Base-by-base conservation (phyloP, 2,888 invertebrate genomes). In the Troides aeacus region DNA sequence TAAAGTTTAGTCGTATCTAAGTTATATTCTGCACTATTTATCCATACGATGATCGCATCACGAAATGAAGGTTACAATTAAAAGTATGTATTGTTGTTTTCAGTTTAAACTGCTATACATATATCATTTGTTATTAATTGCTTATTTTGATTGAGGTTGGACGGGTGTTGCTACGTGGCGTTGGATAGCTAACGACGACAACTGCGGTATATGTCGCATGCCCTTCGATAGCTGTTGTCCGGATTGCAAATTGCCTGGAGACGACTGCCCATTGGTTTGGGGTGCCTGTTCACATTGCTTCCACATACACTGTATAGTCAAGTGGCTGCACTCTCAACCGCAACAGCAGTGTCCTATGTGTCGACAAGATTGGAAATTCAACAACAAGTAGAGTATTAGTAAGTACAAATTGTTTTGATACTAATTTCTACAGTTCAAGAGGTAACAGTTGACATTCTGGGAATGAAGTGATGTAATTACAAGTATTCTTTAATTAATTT, bases 261-360 rank as follows among this genome's bases (percentile, higher is more conserved):
- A 99, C 93, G 99, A 99, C 90, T 99, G 99, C 84, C 99, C 99
- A 18, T 90, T 99, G 84, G 99, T 99, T 59, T 99, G 99, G 98
- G 99, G 99, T 72, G 97, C 97, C 83, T 99, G 99, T 89, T 97
- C 98, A 12, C 99, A 99, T 93, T 99, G 99, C 92, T 99, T 99
- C 90, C 99, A 99, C 90, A 99, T 99, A 90, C 99, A 99, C 90
- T 99, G 99, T 92, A 99, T 99, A 82, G 97, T 98, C 86, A 99
- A 99, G 94, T 99, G 99, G 99, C 94, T 99, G 65, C 98, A 99
- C 85, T 97, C 99, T 23, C 97, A 97, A 89, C 96, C 96, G 78
- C 96, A 96, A 89, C 97, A 97, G 83, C 95, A 96, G 93, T 97
- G 97, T 80, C 97, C 97, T 72, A 99, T 99, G 98, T 99, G 99